These are phyloP conservation scores for Sphaerophoria rueppellii DNA, from an alignment of 2,888 invertebrate species.

Conservation along the genomic window DNA sequence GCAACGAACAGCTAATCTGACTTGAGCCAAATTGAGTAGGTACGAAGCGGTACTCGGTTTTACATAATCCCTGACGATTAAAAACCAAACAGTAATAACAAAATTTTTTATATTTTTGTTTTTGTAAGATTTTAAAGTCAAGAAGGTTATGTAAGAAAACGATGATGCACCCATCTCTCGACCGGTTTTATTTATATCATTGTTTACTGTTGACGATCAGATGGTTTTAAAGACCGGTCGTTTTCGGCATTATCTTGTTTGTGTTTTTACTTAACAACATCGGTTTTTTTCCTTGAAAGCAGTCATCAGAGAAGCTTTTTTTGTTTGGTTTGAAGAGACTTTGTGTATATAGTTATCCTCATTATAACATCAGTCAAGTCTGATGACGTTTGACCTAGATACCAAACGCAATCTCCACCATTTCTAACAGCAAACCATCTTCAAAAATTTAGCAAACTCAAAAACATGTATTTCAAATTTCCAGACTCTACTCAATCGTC, in stretches of 20 bases:
- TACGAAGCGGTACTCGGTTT: no score
- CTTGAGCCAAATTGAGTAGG: no score
- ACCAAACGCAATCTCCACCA: not conserved
- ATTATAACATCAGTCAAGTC: no score
- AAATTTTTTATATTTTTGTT: no score
- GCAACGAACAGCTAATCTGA: no score
- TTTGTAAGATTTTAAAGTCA: no score
- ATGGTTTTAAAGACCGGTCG: not conserved
- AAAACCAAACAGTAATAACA: no score
- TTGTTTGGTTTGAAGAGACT: no score
- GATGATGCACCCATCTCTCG: not conserved
- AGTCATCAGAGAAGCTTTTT: no score
- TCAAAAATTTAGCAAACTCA: not conserved
- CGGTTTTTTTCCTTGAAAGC: not conserved
- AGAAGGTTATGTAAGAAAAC: not conserved
- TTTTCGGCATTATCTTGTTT: not conserved
- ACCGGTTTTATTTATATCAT: not conserved
- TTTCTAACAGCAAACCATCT: not conserved
- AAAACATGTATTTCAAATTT: no score
- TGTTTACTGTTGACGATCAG: not conserved
- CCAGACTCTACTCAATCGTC: constrained; percentile 87
- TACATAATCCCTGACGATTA: no score
- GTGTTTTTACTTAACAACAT: not conserved
- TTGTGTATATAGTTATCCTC: no score
- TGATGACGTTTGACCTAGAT: not conserved